Percentiles rank a stretch among this genome's conserved stretches.
Evolutionary conservation across 2,113 vertebrate species (phyloP).

Genomic region (Urocynchramus pylzowi): DNA sequence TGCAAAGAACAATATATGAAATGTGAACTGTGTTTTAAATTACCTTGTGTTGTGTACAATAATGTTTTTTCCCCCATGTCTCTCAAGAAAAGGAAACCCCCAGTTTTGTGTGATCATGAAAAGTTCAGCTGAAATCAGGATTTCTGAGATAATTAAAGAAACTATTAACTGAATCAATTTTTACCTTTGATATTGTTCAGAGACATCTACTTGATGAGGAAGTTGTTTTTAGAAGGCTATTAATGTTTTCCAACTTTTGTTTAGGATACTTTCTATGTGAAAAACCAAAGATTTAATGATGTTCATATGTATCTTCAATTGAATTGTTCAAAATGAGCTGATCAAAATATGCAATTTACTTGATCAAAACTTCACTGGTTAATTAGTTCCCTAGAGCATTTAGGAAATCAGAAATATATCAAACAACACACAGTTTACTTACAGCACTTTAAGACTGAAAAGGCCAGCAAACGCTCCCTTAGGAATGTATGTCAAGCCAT

Average conservation of each 20-base stretch:
- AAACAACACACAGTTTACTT: conserved; percentile 74
- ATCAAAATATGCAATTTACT: conserved; percentile 50
- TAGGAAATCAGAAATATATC: conserved; percentile 54
- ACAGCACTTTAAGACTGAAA: conserved; percentile 93
- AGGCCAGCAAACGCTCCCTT: conserved; percentile 89
- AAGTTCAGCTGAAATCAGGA: neutral
- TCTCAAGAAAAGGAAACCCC: neutral
- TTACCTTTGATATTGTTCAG: conserved; percentile 23
- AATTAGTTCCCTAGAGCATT: conserved; percentile 62
- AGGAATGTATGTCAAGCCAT: conserved; percentile 86
- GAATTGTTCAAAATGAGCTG: neutral
- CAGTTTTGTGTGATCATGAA: neutral
- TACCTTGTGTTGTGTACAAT: neutral
- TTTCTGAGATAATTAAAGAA: neutral
- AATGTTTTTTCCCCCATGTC: neutral
- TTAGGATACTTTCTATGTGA: conserved; percentile 5
- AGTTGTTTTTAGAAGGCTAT: conserved; percentile 22
- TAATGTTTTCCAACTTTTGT: conserved; percentile 26
- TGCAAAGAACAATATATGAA: neutral
- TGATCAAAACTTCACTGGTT: conserved; percentile 33
- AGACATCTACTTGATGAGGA: conserved; percentile 16
- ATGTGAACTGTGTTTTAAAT: neutral
- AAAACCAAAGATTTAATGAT: conserved; percentile 26
- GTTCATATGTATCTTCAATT: conserved; percentile 8
- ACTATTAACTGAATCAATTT: neutral